Base-by-base conservation (phyloP, 2,888 invertebrate genomes). In the Drosophila gaucha region DNA sequence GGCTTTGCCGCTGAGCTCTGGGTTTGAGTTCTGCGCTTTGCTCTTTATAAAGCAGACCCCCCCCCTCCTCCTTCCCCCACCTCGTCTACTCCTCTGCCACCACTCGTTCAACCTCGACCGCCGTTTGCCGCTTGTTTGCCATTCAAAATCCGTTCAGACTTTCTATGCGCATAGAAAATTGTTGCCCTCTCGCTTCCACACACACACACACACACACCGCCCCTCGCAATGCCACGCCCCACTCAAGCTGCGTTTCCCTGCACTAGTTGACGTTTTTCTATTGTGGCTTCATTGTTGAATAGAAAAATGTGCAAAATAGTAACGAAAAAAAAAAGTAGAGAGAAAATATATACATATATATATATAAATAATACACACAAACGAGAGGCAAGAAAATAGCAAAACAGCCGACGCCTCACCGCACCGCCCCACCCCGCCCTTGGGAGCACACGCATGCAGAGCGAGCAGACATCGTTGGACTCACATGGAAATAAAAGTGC, bases 81-180 rank as follows among this genome's bases (percentile, higher is more conserved):
- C 4, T n/a, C 0, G 8, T 22, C 10, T 6, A 38, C 9, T 28
- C 14, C 26, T 2, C 33, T 3, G 8, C 44, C 8, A 2, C 9
- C 9, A 9, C 24, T 14, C 20, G 24, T 26, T 31, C 38, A 10
- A 31, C 38, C 41, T 49, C 69, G 64, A 52, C 58, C 74, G 72
- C 77, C 70, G 57, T 57, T 59, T 44, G 56, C 69, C 79, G 77
- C 76, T 84, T 80, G 86, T 86, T 86, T 84, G 87, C 79, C 88
- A 86, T 88, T 86, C 88, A 86, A 86, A 86, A 84, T 80, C 88
- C 88, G 78, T 85, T 85, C 85, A 88, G 87, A 86, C 87, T 86
- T 88, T 86, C 78, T 86, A 79, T 88, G 88, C 84, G 74, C 76
- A 88, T 77, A 66, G 66, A 62, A 65, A 72, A 59, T 49, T 78